Percentiles rank a stretch among this genome's conserved stretches.
Conservation (phyloP, 2,113 vertebrate genomes). For the Camelus bactrianus region DNA sequence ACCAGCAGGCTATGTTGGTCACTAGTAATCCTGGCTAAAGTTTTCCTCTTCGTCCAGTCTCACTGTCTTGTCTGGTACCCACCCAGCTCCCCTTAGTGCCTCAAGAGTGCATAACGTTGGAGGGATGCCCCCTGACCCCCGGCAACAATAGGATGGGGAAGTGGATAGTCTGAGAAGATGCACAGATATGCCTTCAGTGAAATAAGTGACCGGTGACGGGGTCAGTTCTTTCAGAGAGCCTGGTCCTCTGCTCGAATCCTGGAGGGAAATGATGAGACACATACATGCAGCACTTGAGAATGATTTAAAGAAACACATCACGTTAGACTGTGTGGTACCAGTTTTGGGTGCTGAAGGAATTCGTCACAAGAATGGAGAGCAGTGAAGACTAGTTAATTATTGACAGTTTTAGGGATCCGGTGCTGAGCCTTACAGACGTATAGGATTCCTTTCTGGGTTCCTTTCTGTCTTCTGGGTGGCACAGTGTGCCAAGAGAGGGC, state of each 20-base stretch:
- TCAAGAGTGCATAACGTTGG: not conserved
- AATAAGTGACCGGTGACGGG: not conserved
- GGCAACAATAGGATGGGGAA: not conserved
- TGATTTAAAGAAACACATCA: not conserved
- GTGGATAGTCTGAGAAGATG: not conserved
- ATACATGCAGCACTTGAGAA: not conserved
- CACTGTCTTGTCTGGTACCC: not conserved
- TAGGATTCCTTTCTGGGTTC: not conserved
- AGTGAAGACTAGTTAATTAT: not conserved
- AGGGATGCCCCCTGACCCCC: fast-evolving
- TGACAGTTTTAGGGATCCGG: not conserved
- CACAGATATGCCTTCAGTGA: not conserved
- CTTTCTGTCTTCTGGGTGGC: not conserved
- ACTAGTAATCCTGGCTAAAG: not conserved
- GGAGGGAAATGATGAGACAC: not conserved
- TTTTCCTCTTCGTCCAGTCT: not conserved
- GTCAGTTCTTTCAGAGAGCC: not conserved
- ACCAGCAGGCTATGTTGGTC: not conserved
- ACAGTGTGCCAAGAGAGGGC: not conserved
- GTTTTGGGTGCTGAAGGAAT: not conserved
- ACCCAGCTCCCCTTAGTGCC: not conserved
- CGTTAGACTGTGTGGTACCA: not conserved
- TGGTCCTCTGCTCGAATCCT: not conserved
- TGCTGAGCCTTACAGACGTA: not conserved
- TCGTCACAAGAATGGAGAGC: not conserved